These are phyloP conservation scores for Akabosia matsudoensis DNA, from an alignment of 1,140 invertebrate genomes.

Conservation along the genomic window DNA sequence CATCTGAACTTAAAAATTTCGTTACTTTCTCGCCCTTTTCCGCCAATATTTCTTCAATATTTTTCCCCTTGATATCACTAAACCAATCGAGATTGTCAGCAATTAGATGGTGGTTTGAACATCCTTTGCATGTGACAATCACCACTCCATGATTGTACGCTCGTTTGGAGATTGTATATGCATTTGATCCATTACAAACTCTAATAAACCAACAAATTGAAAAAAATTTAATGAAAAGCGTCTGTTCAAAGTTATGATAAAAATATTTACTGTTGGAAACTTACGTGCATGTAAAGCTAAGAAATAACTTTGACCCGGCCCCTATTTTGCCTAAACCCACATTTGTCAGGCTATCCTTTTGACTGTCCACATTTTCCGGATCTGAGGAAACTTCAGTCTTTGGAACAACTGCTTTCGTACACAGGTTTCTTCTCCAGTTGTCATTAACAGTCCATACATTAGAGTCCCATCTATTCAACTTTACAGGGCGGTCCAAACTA, in stretches of 20 bases:
- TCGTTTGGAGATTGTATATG: slow-evolving; percentile 55
- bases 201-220: slow-evolving; percentile 31
- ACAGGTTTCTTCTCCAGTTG: background rate
- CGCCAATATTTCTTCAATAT: slow-evolving; percentile 57
- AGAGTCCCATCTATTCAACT: too few relatives aligned
- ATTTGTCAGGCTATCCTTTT: background rate
- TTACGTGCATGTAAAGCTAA: slow-evolving; percentile 46
- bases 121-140: slow-evolving; percentile 56
- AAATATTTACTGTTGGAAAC: slow-evolving; percentile 15
- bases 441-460: too few relatives aligned
- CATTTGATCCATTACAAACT: slow-evolving; percentile 41
- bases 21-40: slow-evolving; percentile 55
- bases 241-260: too few relatives aligned
- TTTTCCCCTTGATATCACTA: slow-evolving; percentile 54
- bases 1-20: slow-evolving; percentile 30
- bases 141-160: slow-evolving; percentile 58
- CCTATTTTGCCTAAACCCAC: background rate
- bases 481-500: too few relatives aligned
- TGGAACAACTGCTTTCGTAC: background rate
- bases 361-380: background rate
- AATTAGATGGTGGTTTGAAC: slow-evolving; percentile 57
- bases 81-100: slow-evolving; percentile 60
- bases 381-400: background rate
- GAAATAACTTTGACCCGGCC: slow-evolving; percentile 26
- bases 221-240: background rate